phyloP scores from a whole-genome alignment of 2,113 vertebrate genomes.

The Hippocampus zosterae region DNA sequence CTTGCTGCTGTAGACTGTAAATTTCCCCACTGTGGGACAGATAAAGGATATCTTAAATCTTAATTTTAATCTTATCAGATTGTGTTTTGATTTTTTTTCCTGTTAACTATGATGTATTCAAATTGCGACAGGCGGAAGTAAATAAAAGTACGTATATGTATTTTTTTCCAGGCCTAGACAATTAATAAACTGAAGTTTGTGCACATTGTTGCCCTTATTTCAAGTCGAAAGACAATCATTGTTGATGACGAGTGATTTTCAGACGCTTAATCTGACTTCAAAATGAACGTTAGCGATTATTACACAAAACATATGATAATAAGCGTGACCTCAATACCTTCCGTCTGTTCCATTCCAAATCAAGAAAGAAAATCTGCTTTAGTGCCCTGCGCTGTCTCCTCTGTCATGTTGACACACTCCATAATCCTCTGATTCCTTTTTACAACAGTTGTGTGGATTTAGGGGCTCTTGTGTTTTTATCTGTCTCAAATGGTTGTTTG shows the following conservation, averaged over 20 bases:
- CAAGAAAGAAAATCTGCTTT: neutral
- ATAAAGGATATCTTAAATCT: no score
- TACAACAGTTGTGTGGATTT: slow-evolving; percentile 18
- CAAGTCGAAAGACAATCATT: neutral
- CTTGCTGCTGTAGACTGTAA: no score
- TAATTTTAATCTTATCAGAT: no score
- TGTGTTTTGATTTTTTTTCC: neutral
- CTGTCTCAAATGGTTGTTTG: slow-evolving; percentile 17
- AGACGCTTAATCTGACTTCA: slow-evolving; percentile 7
- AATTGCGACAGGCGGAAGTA: neutral
- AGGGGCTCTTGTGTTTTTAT: slow-evolving; percentile 35
- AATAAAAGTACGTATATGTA: neutral
- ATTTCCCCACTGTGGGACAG: no score
- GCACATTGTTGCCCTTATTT: neutral
- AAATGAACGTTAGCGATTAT: slow-evolving; percentile 24
- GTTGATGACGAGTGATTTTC: slow-evolving; percentile 1
- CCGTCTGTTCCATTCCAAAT: slow-evolving; percentile 2
- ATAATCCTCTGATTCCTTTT: slow-evolving; percentile 35
- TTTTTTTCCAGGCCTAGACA: no score
- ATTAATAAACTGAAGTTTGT: neutral
- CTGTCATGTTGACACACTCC: slow-evolving; percentile 2
- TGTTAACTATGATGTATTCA: neutral
- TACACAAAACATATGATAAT: neutral
- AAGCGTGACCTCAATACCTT: slow-evolving; percentile 11
- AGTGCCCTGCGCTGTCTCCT: slow-evolving; percentile 5